phyloP scores from a whole-genome alignment of 2,797 vertebrate species.

The Sciurus vulgaris region DNA sequence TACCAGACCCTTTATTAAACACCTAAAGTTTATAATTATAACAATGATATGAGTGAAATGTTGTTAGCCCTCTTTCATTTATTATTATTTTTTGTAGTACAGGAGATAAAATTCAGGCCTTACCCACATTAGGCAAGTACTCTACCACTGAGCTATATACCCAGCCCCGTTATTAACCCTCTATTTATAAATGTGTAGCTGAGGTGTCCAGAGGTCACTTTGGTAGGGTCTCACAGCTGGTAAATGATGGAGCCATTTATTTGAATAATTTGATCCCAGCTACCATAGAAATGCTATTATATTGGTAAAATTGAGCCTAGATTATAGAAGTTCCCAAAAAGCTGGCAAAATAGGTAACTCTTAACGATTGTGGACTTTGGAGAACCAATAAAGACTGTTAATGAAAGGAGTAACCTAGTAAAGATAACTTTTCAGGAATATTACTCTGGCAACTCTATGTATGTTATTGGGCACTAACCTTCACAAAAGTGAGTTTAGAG shows the following conservation, averaged over 20 bases:
- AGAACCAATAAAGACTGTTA: constrained; percentile 10
- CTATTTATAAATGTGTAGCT: background rate
- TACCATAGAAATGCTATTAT: background rate
- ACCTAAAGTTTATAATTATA: background rate
- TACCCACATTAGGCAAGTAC: no score
- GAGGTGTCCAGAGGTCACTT: background rate
- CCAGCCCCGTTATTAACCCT: background rate
- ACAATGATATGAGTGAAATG: background rate
- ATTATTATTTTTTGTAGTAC: no score
- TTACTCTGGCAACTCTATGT: background rate
- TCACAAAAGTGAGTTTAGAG: background rate
- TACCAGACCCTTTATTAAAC: background rate
- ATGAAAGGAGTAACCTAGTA: constrained; percentile 26
- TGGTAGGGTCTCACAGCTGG: background rate
- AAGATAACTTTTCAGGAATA: constrained; percentile 19
- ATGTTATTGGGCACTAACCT: background rate
- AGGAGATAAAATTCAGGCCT: no score
- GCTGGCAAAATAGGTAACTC: background rate
- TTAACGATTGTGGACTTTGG: background rate
- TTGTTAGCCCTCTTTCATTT: background rate
- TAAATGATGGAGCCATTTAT: background rate
- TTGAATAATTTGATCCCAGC: background rate
- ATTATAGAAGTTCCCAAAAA: constrained; percentile 28
- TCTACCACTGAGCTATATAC: no score
- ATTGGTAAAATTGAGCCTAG: background rate